phyloP scores from a whole-genome alignment of 1,140 invertebrate genomes.

The Ostrea denselamellosa region DNA sequence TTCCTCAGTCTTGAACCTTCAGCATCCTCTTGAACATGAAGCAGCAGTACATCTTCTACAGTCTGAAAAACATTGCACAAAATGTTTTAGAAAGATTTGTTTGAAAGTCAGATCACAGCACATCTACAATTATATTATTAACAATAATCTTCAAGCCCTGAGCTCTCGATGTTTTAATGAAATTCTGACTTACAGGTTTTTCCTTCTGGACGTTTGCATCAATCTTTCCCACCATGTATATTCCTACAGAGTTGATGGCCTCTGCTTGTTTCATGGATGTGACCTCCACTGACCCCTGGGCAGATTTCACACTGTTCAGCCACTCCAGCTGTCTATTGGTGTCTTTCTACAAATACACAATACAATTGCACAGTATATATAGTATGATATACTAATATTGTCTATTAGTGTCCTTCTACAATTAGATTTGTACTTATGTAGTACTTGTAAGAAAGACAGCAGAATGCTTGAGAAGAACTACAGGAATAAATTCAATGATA shows the following conservation, averaged over 20 bases:
- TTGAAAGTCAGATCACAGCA: too few relatives aligned
- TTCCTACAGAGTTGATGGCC: slow-evolving; percentile 70
- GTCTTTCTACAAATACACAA: slow-evolving; percentile 63
- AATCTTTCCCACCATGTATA: slow-evolving; percentile 58
- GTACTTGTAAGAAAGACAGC: too few relatives aligned
- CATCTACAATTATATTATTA: too few relatives aligned
- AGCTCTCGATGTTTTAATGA: too few relatives aligned
- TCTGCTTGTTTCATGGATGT: slow-evolving; percentile 72
- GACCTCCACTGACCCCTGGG: slow-evolving; percentile 74
- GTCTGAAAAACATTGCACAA: too few relatives aligned
- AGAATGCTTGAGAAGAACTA: too few relatives aligned
- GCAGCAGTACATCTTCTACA: slow-evolving; percentile 33
- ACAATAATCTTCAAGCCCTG: too few relatives aligned
- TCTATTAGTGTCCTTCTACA: too few relatives aligned
- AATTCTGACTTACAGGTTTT: background rate
- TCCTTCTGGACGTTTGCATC: background rate
- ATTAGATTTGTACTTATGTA: too few relatives aligned
- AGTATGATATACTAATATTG: background rate
- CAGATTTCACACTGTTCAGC: slow-evolving; percentile 70
- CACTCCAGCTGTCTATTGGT: slow-evolving; percentile 67
- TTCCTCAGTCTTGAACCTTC: slow-evolving; percentile 28
- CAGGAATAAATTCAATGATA: too few relatives aligned
- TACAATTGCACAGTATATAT: background rate
- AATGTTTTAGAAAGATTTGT: too few relatives aligned
- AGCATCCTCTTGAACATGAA: slow-evolving; percentile 54